Percentiles rank a stretch among this genome's conserved stretches.
These are phyloP conservation scores for Pangasius sanitwongsei DNA, from an alignment of 2,797 vertebrate genomes.

Conservation along the genomic window DNA sequence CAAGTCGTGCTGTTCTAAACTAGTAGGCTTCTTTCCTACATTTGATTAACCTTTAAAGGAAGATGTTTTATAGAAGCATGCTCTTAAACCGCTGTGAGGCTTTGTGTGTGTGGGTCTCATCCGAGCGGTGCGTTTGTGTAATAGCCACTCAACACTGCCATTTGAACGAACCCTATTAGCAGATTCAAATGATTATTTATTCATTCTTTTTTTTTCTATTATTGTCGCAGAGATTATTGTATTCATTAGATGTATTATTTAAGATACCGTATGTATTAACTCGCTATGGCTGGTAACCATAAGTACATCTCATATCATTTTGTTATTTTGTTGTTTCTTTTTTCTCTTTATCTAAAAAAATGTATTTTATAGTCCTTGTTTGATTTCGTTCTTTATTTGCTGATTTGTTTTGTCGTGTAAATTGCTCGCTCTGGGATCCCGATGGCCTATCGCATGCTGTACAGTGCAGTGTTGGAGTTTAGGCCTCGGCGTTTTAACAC, in stretches of 20 bases:
- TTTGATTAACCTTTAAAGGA: constrained; percentile 33
- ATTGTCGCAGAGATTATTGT: constrained; percentile 80
- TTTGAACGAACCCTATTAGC: constrained; percentile 75
- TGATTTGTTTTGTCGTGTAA: constrained; percentile 14
- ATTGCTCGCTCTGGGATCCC: constrained; percentile 59
- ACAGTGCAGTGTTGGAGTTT: background rate
- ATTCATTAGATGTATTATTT: constrained; percentile 90
- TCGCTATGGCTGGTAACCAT: constrained; percentile 99
- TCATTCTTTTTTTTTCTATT: constrained; percentile 77
- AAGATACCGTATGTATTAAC: constrained; percentile 92
- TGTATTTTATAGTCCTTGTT: constrained; percentile 58
- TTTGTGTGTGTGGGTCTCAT: constrained; percentile 46
- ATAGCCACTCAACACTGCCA: constrained; percentile 69
- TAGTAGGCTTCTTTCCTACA: background rate
- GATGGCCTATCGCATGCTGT: constrained; percentile 54
- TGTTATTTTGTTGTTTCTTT: constrained; percentile 65
- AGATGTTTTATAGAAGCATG: background rate
- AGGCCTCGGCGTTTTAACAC: background rate
- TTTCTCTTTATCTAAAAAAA: constrained; percentile 58
- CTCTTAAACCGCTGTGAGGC: background rate
- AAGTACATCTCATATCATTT: constrained; percentile 78
- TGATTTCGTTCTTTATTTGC: constrained; percentile 40
- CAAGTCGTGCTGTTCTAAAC: background rate
- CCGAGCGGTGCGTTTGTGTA: constrained; percentile 37
- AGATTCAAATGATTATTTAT: constrained; percentile 87